A percentile compares a stretch with the other conserved stretches of the same genome.
phyloP scores from a whole-genome alignment of 2,888 invertebrate species.

The Caenorhabditis plicata region DNA sequence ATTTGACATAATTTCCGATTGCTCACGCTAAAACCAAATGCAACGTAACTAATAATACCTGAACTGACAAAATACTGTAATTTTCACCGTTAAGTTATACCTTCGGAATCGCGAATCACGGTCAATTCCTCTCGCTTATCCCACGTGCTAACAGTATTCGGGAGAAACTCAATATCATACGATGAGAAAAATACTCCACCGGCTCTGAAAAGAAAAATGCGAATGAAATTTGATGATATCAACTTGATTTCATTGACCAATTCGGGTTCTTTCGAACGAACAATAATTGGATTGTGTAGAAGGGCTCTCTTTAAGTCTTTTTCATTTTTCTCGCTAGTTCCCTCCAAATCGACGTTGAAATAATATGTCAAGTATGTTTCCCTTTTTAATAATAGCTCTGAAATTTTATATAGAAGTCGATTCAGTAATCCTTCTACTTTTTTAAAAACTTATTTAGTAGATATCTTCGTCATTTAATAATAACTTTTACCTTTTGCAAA shows the following conservation, averaged over 20 bases:
- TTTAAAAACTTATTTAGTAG: too few species aligned
- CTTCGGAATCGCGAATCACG: constrained; percentile 44
- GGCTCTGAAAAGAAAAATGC: constrained; percentile 13
- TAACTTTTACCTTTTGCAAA: too few species aligned
- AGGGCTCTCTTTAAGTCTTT: constrained; percentile 27
- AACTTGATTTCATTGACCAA: constrained; percentile 37
- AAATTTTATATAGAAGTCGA: too few species aligned
- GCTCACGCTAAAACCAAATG: constrained; percentile 44
- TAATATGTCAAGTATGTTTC: constrained; percentile 43
- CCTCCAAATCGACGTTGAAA: constrained; percentile 35
- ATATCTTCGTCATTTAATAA: too few species aligned
- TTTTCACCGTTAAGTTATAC: constrained; percentile 12
- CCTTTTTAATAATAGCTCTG: constrained; percentile 32
- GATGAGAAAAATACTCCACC: constrained; percentile 46
- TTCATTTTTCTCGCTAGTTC: constrained; percentile 37
- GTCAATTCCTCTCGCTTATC: constrained; percentile 35
- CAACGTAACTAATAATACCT: constrained; percentile 42
- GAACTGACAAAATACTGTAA: not conserved
- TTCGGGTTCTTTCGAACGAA: constrained; percentile 24
- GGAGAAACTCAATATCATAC: constrained; percentile 46
- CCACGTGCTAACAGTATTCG: constrained; percentile 38
- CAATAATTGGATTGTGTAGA: constrained; percentile 32
- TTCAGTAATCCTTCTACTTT: too few species aligned
- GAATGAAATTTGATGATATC: not conserved
- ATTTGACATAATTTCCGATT: constrained; percentile 37